Percentiles rank a stretch among this genome's conserved stretches.
Evolutionary conservation across 2,113 vertebrate genomes (phyloP).

Genomic region (Gymnogyps californianus): DNA sequence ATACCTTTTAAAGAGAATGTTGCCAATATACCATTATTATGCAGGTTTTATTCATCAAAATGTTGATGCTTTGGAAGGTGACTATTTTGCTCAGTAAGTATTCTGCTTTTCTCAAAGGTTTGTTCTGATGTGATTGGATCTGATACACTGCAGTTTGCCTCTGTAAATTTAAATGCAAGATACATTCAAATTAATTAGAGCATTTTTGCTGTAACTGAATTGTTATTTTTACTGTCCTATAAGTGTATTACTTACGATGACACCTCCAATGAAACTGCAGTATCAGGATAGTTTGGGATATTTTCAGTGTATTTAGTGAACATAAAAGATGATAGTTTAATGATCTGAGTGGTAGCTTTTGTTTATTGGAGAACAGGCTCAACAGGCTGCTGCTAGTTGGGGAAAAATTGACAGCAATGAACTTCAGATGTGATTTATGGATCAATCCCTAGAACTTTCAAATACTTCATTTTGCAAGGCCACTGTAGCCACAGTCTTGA

Average conservation of each 20-base stretch:
- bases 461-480: not conserved
- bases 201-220: not conserved
- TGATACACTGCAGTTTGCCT: not conserved
- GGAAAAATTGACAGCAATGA: not conserved
- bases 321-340: not conserved
- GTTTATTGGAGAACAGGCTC: not conserved
- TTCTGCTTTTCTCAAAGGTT: not conserved
- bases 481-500: not conserved
- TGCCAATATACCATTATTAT: constrained; percentile 72
- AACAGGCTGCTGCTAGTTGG: not conserved
- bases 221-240: not conserved
- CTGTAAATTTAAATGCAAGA: not conserved
- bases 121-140: not conserved
- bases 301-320: not conserved
- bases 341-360: not conserved
- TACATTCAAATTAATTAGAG: too few species aligned
- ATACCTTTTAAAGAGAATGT: constrained; percentile 77
- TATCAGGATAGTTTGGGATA: not conserved
- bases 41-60: constrained; percentile 67
- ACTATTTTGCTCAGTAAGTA: constrained; percentile 74
- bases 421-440: not conserved
- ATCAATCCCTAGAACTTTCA: not conserved
- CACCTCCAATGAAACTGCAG: not conserved
- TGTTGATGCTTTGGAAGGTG: constrained; percentile 48
- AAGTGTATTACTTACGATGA: not conserved